Conservation (phyloP, 2,888 invertebrate genomes). For the Pachycephus smyrnensis region DNA sequence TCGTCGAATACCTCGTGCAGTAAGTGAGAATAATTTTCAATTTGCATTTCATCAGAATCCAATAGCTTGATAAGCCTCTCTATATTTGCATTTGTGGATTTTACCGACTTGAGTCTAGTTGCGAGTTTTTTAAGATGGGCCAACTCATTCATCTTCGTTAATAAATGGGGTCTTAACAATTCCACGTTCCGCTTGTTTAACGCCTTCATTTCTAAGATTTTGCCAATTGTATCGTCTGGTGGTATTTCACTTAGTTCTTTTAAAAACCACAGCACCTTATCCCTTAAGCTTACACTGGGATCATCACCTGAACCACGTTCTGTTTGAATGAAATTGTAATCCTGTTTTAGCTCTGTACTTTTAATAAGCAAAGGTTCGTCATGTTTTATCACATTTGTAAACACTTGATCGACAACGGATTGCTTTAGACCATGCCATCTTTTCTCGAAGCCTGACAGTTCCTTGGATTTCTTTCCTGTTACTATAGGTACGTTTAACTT, state of each 20-base stretch:
- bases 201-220: slow-evolving; percentile 32
- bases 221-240: slow-evolving; percentile 39
- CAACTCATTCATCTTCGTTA: slow-evolving; percentile 39
- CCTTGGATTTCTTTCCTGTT: slow-evolving; percentile 3
- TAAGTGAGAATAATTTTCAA: slow-evolving; percentile 24
- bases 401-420: slow-evolving; percentile 51
- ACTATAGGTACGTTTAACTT: background rate
- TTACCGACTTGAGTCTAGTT: slow-evolving; percentile 28
- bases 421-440: slow-evolving; percentile 54
- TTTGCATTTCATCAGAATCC: slow-evolving; percentile 12
- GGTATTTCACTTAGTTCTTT: slow-evolving; percentile 47
- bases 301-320: slow-evolving; percentile 34
- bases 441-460: slow-evolving; percentile 37
- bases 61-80: slow-evolving; percentile 27
- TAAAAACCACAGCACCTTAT: slow-evolving; percentile 52
- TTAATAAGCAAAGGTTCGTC: slow-evolving; percentile 39
- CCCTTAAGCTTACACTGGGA: slow-evolving; percentile 21
- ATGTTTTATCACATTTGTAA: slow-evolving; percentile 35
- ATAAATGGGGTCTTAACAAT: slow-evolving; percentile 36
- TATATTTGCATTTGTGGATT: slow-evolving; percentile 21
- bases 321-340: slow-evolving; percentile 44
- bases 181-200: slow-evolving; percentile 27
- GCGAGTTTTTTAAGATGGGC: slow-evolving; percentile 29
- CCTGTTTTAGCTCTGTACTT: slow-evolving; percentile 36
- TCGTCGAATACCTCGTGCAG: slow-evolving; percentile 30